Percentiles rank a stretch among this genome's conserved stretches.
phyloP scores from a whole-genome alignment of 2,113 vertebrate species.

The Alligator mississippiensis region DNA sequence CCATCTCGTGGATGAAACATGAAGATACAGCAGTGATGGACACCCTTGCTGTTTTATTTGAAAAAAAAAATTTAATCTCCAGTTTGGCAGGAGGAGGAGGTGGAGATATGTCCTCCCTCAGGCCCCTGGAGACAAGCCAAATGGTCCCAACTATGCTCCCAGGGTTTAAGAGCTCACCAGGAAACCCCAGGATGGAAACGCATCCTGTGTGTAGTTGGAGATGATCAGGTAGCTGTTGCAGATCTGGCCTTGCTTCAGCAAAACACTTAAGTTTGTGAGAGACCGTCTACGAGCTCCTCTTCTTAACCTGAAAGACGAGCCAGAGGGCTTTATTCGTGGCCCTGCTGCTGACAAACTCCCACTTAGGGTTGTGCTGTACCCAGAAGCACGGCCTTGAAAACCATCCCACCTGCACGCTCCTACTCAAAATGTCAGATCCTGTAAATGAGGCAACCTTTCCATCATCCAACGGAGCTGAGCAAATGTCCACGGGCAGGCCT shows the following conservation, averaged over 20 bases:
- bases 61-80: neutral
- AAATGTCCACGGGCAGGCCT: no score
- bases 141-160: neutral
- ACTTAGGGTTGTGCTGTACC: neutral
- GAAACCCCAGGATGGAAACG: neutral
- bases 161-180: neutral
- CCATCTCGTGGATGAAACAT: constrained; percentile 55
- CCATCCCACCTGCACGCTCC: no score
- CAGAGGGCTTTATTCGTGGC: neutral
- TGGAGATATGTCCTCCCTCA: neutral
- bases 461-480: no score
- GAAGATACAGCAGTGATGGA: neutral
- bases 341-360: neutral
- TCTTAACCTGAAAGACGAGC: neutral
- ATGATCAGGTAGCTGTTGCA: neutral
- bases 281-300: neutral
- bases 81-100: neutral
- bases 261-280: neutral
- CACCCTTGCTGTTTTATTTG: no score
- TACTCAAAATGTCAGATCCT: no score
- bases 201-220: neutral
- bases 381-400: no score
- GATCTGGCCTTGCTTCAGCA: neutral
- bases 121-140: neutral
- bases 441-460: no score